Evolutionary conservation across 37 sponge, comb jelly and placozoan genomes (phyloP), one percentile per base, ranked within the genome.

Genomic region (Theonella swinhoei): DNA sequence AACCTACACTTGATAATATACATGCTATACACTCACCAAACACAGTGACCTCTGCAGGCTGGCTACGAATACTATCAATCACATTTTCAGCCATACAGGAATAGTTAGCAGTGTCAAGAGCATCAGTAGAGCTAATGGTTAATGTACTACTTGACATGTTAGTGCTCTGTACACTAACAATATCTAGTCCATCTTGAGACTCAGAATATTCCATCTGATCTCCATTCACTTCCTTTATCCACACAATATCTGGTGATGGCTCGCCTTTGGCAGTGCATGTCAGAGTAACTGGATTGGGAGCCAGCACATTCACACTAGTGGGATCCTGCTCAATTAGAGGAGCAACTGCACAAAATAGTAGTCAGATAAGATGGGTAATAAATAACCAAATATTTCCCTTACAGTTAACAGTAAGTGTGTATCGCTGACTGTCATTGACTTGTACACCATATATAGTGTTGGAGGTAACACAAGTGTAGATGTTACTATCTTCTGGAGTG

Each of bases 91-190:
- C 89, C 23, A 2, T 31, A 39, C 89, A 88, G 64, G 69, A 81
- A 43, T 78, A 82, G 64, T 69, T 81, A 34, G 76, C 89, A 70
- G 83, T 77, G 78, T 82, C 83, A 43, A 62, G 60, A 14, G 58
- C 43, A 30, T 59, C 34, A 20, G 77, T 66, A 20, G 39, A 14
- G 22, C 31, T 60, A 34, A 82, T 78, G n/a, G 72, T 88, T 39
- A 88, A 41, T 19, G 61, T 71, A 40, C 89, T 88, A 38, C 66
- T 17, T 70, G n/a, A 83, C 73, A 34, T 63, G 60, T 8, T 17
- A 14, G 43, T 31, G 24, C 8, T 4, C 5, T 63, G 74, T 39
- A 47, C 42, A 75, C 47, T 75, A 24, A 33, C 28, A 20, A 59
- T 61, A 7, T 39, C 29, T 5, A 42, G 3, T 32, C 62, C 43